Base-by-base conservation (phyloP, 1,140 invertebrate species). In the Gonatopus flavifemur region DNA sequence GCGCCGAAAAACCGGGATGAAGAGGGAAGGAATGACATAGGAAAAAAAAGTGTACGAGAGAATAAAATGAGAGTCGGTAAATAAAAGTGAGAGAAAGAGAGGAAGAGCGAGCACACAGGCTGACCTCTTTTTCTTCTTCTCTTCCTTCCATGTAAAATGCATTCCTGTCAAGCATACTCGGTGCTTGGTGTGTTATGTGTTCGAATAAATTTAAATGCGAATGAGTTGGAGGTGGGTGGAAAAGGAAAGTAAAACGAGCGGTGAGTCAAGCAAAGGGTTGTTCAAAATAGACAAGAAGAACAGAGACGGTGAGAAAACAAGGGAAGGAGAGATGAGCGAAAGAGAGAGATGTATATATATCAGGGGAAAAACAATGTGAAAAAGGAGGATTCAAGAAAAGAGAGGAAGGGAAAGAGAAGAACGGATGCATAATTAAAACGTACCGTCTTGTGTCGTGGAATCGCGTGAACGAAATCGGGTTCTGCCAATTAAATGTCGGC, bases 171-270 rank as follows among this genome's bases (percentile, higher is more conserved):
- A 49, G 58, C 55, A 61, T 61, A 57, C 55, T 55, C 47, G 42
- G 30, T 42, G 46, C 35, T 41, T 60, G n/a, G 56, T 52, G 49
- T 51, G 55, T 57, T 61, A 57, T 61, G 47, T 53, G 59, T 62
- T 62, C 58, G 59, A 61, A 62, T 61, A 62, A 61, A 62, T 62
- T 61, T 61, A 58, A 62, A 62, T 57, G 48, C 50, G 53, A 62
- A 62, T 55, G 59, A 53, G 31, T 21, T 36, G 28, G 45, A 52
- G n/a, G 15, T 33, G 32, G 32, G 25, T 52, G 33, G 45, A 60
- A 57, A 53, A 40, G 32, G 15, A 33, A 33, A 36, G 4, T 8
- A 21, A 21, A 19, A 28, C 10, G 36, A n/a, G n/a, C n/a, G n/a
- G n/a, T 12, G 9, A 2, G 21, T 6, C 35, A 40, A 30, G 15